phyloP scores from a whole-genome alignment of 2,888 invertebrate species.

The Drosophila flavopinicola region DNA sequence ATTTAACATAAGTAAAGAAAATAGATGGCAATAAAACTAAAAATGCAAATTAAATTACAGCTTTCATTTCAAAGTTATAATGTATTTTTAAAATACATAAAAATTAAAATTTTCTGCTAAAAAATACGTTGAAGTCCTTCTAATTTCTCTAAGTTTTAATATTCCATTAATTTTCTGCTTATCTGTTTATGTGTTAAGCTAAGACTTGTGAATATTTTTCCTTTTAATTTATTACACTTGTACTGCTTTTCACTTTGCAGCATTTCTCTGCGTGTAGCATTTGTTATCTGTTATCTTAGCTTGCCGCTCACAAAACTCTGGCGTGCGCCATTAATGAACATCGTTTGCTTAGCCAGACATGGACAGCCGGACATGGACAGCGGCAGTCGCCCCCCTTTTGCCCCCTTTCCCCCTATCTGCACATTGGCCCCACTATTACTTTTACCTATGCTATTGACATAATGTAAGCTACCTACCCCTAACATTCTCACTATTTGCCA shows the following conservation, averaged over 20 bases:
- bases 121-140: no score
- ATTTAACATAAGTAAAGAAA: not conserved
- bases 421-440: conserved; percentile 17
- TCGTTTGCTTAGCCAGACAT: conserved; percentile 74
- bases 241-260: not conserved
- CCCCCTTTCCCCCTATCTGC: not conserved
- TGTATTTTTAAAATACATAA: no score
- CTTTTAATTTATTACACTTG: no score
- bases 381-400: no score
- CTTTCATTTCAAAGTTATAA: no score
- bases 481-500: conserved; percentile 14
- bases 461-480: conserved; percentile 63
- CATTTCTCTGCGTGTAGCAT: conserved; percentile 37
- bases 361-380: conserved; percentile 38
- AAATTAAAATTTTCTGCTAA: no score
- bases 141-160: no score
- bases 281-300: conserved; percentile 73
- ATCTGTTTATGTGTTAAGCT: not conserved
- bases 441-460: conserved; percentile 70
- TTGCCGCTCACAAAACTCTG: conserved; percentile 61
- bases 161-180: not conserved
- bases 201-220: not conserved
- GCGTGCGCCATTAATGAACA: conserved; percentile 77
- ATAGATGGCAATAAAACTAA: not conserved
- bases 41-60: no score